Conservation (phyloP, 2,113 vertebrate genomes). For the Labrus mixtus region DNA sequence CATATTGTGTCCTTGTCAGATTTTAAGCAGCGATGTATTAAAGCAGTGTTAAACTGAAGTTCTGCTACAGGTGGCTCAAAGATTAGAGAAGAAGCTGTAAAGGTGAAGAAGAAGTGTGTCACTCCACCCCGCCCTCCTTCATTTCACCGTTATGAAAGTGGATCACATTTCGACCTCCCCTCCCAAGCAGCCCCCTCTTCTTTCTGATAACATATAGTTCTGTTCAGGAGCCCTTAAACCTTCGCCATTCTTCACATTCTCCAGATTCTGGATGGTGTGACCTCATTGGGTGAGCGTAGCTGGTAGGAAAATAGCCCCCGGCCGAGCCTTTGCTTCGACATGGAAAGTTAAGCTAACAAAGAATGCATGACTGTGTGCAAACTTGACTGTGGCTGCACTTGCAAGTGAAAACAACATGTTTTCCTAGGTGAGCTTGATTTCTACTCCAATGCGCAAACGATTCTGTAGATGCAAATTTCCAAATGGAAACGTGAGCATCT, state of each 20-base stretch:
- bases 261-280: constrained; percentile 75
- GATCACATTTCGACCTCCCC: constrained; percentile 52
- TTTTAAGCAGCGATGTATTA: constrained; percentile 25
- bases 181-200: constrained; percentile 53
- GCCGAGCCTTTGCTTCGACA: constrained; percentile 77
- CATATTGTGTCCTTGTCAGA: not conserved
- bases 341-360: constrained; percentile 79
- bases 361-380: constrained; percentile 75
- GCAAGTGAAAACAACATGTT: constrained; percentile 69
- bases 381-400: constrained; percentile 70
- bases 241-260: constrained; percentile 78
- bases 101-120: constrained; percentile 38
- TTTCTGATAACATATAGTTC: constrained; percentile 74
- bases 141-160: constrained; percentile 45
- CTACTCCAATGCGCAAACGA: constrained; percentile 26
- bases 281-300: constrained; percentile 78
- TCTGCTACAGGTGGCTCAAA: constrained; percentile 23
- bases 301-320: constrained; percentile 75
- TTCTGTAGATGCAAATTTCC: constrained; percentile 20
- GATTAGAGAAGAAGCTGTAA: constrained; percentile 41
- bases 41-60: constrained; percentile 38
- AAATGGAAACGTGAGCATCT: constrained; percentile 2
- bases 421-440: constrained; percentile 26
- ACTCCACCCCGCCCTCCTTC: constrained; percentile 3
- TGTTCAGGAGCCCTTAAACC: constrained; percentile 73